Evolutionary conservation across 2,113 vertebrate species (phyloP), one percentile per base, ranked within the genome.

Genomic region (Micromys minutus): DNA sequence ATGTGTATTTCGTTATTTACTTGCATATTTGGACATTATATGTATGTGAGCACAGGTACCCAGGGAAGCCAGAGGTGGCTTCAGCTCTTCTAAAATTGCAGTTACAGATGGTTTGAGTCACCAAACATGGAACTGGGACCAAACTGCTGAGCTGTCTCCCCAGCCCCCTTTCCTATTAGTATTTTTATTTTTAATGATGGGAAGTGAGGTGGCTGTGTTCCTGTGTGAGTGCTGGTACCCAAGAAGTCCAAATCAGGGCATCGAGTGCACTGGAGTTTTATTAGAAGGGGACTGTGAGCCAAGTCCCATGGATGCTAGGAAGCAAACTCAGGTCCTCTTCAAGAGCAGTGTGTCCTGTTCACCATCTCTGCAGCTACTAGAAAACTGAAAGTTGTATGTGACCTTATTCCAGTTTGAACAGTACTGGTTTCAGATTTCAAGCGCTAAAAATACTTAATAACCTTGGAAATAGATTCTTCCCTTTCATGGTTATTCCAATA

Each of bases 381-480:
- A 88, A 95, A 95, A 74, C 87, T 19, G 81, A 12, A 69, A 89
- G 17, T 45, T 45, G 39, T 45, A 5, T 10, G 1, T 95, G 59
- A 89, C 52, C 69, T 87, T 76, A 57, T 95, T 95, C 39, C 45
- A 29, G 1, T 71, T 83, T 75, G 36, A 45, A 55, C 17, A 87
- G 16, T 10, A 0, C 19, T 84, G 13, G 31, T 87, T 74, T 89
- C 89, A 92, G 89, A 84, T 95, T 93, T 55, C 69, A 94, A 42
- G 74, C 4, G 47, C 86, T 90, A 0, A 39, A 34, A 24, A 9
- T 65, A 50, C 86, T 94, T 91, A 45, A 80, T 85, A 67, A 17
- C 26, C 92, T 72, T 96, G 34, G 39, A 90, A 87, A 89, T 21
- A 76, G 29, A 5, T 86, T 81, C 59, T 42, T 89, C 50, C 19